Conservation (phyloP, 1,140 invertebrate species). For the Xylocopa sonorina region DNA sequence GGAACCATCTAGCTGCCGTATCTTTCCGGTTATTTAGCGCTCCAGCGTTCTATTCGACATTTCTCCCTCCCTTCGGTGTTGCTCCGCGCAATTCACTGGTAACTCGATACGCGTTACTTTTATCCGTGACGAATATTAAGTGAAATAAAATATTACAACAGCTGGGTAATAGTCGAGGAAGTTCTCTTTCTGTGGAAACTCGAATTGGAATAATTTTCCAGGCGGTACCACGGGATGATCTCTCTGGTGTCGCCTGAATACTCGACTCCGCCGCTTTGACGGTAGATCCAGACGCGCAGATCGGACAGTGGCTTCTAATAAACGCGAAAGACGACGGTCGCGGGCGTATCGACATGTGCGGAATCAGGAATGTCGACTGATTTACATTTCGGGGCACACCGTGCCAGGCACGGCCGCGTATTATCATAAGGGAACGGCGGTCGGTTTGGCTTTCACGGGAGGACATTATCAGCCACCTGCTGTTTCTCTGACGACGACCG, state of each 20-base stretch:
- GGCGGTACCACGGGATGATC: not conserved
- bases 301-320: slow-evolving; percentile 64
- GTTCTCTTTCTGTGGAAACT: not conserved
- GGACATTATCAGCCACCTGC: slow-evolving; percentile 74
- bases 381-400: slow-evolving; percentile 74
- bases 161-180: not conserved
- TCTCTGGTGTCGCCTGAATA: not conserved
- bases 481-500: slow-evolving; percentile 61
- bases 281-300: not conserved
- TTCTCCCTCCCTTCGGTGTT: no score
- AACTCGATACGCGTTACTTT: no score
- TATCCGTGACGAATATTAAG: no score
- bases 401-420: slow-evolving; percentile 50
- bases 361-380: slow-evolving; percentile 45
- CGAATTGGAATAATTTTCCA: no score
- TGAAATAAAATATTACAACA: no score
- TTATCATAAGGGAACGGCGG: slow-evolving; percentile 74
- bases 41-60: no score
- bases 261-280: not conserved
- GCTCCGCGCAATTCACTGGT: no score
- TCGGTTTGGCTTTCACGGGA: slow-evolving; percentile 60
- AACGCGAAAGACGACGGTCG: slow-evolving; percentile 53
- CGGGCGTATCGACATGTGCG: slow-evolving; percentile 62
- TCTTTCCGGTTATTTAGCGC: not conserved
- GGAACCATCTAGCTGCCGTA: not conserved